These are phyloP conservation scores for Suncus etruscus DNA, from an alignment of 2,113 vertebrate species.

Conservation along the genomic window DNA sequence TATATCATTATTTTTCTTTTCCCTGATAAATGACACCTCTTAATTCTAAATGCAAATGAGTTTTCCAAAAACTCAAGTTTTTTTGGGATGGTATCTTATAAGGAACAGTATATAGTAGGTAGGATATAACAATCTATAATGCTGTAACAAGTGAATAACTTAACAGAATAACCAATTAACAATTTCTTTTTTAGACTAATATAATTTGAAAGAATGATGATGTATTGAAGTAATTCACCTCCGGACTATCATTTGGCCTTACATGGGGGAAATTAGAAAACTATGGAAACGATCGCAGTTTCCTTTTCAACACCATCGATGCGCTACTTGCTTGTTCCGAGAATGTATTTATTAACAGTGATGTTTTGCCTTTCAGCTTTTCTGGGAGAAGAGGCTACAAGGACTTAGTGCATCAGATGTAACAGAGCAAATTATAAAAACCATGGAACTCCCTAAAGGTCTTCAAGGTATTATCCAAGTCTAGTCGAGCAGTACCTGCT, in stretches of 20 bases:
- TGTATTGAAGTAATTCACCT: slow-evolving; percentile 53
- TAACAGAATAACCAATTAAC: slow-evolving; percentile 13
- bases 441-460: slow-evolving; percentile 94
- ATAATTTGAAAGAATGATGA: slow-evolving; percentile 38
- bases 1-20: background rate
- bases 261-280: slow-evolving; percentile 47
- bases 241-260: slow-evolving; percentile 29
- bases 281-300: slow-evolving; percentile 49
- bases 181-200: slow-evolving; percentile 42
- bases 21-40: slow-evolving; percentile 28
- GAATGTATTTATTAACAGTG: slow-evolving; percentile 73
- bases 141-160: slow-evolving; percentile 18
- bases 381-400: slow-evolving; percentile 95
- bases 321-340: slow-evolving; percentile 63
- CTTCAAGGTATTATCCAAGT: slow-evolving; percentile 91
- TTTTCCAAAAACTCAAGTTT: slow-evolving; percentile 30
- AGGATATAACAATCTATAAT: background rate
- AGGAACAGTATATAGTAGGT: background rate
- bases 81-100: slow-evolving; percentile 27
- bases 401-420: slow-evolving; percentile 93
- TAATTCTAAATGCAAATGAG: slow-evolving; percentile 48
- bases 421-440: slow-evolving; percentile 91
- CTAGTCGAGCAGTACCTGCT: slow-evolving; percentile 35
- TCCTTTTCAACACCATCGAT: slow-evolving; percentile 60
- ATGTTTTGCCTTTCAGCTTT: slow-evolving; percentile 89